Percentiles rank a stretch among this genome's conserved stretches.
These are phyloP conservation scores for Entomyzon cyanotis DNA, from an alignment of 2,113 vertebrate species.

Conservation along the genomic window DNA sequence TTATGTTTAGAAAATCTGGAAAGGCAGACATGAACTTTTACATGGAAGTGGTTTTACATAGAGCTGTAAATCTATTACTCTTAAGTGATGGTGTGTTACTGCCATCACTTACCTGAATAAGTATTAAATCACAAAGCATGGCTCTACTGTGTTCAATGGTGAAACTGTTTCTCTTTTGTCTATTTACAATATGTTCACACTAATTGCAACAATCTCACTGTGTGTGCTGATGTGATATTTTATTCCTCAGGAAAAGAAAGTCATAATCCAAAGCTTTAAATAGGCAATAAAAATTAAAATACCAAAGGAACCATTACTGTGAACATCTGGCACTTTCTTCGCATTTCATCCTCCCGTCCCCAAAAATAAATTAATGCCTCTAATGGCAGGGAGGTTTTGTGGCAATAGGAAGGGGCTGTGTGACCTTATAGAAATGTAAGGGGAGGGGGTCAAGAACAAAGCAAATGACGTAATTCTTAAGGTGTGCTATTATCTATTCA, in stretches of 20 bases:
- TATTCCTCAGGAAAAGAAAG: not conserved
- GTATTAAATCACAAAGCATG: not conserved
- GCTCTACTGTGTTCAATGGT: not conserved
- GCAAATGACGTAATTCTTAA: not conserved
- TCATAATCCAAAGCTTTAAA: not conserved
- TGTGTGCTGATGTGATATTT: not conserved
- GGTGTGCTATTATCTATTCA: not conserved
- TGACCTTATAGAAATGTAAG: not conserved
- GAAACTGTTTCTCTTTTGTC: not conserved
- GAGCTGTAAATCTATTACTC: not conserved
- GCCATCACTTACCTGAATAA: not conserved
- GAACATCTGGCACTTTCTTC: not conserved
- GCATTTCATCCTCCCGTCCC: not conserved
- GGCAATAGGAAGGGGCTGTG: not conserved
- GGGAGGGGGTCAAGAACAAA: not conserved
- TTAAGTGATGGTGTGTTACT: not conserved
- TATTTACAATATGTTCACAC: not conserved
- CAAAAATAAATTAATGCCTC: not conserved
- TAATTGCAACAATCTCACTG: not conserved
- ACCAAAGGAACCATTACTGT: not conserved
- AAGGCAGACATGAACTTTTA: not conserved
- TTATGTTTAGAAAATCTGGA: not conserved
- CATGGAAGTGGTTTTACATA: not conserved
- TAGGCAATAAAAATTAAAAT: constrained; percentile 32
- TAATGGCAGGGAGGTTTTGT: not conserved